phyloP scores from a whole-genome alignment of 2,797 vertebrate genomes.

The Spizella passerina region DNA sequence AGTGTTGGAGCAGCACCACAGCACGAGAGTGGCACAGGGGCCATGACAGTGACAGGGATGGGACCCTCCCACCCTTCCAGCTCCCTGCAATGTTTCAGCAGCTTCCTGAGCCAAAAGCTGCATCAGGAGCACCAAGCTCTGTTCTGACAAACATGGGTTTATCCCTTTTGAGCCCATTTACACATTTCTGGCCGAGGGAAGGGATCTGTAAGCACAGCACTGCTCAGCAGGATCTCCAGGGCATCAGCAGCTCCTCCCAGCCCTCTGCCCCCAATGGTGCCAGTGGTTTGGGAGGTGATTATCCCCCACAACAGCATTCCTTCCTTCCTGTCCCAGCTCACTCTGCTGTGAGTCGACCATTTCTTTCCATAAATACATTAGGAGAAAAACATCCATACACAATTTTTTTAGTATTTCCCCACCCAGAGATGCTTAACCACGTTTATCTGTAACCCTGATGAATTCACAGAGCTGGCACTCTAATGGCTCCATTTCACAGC shows the following conservation, averaged over 20 bases:
- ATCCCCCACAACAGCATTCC: not conserved
- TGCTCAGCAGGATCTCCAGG: fast-evolving
- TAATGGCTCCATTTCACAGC: slow-evolving; percentile 67
- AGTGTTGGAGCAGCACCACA: not conserved
- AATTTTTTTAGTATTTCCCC: not conserved
- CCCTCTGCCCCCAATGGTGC: not conserved
- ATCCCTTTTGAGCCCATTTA: not conserved
- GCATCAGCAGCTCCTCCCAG: not conserved
- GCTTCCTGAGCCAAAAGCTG: not conserved
- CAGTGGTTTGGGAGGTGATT: not conserved
- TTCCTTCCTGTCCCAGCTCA: not conserved
- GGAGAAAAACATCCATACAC: not conserved
- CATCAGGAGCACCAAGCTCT: not conserved
- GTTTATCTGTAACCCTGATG: slow-evolving; percentile 16
- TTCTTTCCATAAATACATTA: not conserved
- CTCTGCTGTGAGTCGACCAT: not conserved
- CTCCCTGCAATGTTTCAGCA: not conserved
- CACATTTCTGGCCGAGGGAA: not conserved
- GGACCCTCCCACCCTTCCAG: fast-evolving
- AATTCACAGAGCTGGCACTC: slow-evolving; percentile 14
- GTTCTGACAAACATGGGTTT: not conserved
- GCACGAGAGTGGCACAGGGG: fast-evolving
- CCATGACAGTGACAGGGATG: fast-evolving
- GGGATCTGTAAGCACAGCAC: not conserved
- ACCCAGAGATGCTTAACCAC: slow-evolving; percentile 18